phyloP scores from a whole-genome alignment of 2,113 vertebrate genomes.

The Nesospiza acunhae region DNA sequence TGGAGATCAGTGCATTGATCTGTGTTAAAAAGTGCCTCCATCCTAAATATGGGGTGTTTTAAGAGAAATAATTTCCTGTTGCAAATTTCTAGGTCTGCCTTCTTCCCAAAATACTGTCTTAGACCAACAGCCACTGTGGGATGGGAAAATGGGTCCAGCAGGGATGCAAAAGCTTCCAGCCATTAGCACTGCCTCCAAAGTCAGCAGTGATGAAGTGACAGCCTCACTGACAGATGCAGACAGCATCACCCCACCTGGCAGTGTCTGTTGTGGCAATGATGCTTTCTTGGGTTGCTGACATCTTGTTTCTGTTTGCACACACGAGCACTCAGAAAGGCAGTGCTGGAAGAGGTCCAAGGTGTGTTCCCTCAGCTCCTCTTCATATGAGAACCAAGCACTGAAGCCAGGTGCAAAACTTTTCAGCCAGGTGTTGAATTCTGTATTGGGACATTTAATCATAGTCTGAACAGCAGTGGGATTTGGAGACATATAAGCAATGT shows the following conservation, averaged over 20 bases:
- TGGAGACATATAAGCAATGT: background rate
- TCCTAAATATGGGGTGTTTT: background rate
- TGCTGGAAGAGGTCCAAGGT: background rate
- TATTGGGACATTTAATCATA: conserved; percentile 12
- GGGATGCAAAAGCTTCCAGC: background rate
- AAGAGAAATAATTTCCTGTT: background rate
- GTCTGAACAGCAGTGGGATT: background rate
- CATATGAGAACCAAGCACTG: fast-evolving
- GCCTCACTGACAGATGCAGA: background rate
- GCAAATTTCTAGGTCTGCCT: background rate
- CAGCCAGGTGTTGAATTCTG: conserved; percentile 1
- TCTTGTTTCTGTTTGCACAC: background rate
- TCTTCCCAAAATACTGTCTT: background rate
- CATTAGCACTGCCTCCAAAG: background rate
- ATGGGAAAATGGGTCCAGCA: background rate
- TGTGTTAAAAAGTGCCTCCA: background rate
- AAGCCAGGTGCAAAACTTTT: conserved; percentile 12
- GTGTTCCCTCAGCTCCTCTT: background rate
- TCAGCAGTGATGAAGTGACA: background rate
- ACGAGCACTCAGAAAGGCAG: background rate
- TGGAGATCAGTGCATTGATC: background rate
- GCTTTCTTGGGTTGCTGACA: background rate
- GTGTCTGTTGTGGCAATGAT: background rate
- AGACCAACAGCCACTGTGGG: background rate
- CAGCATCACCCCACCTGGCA: background rate